Base-by-base conservation (phyloP, 2,888 invertebrate species). In the Pseudococcus viburni region DNA sequence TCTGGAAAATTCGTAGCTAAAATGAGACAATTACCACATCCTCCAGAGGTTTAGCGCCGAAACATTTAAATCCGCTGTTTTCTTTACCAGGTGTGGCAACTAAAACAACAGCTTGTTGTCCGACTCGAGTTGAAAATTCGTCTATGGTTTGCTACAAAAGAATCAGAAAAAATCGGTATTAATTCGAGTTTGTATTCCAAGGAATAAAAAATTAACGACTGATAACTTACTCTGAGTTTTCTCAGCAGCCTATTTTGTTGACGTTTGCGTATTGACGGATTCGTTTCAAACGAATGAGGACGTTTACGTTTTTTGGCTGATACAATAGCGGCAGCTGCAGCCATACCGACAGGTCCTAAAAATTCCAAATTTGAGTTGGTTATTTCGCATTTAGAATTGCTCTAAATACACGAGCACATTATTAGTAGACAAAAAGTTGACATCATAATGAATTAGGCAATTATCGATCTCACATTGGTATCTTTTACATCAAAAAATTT, bases 61-160 rank as follows among this genome's bases (percentile, higher is more conserved):
- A 98, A 90, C 98, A 98, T 92, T 98, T 97, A 93, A 97, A 99
- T 91, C 97, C 97, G 89, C 97, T 97, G 92, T 96, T 97, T 90
- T 98, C 96, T 93, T 98, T 98, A 85, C 98, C 98, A 0, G 99
- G 98, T 39, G 98, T 98, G 85, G 98, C 98, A 89, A 98, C 97
- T 91, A 99, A 93, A 85, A 99, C 98, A 88, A 99, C 95, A 0
- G 99, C 99, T 92, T 99, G 99, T 91, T 99, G 98, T 0, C 99
- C 99, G 88, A 99, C 98, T 90, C 98, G 94, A 0, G 98, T 98
- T 89, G 98, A 97, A 93, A 98, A 99, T 92, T 99, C 99, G 90
- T 98, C 98, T 91, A 98, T 98, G 33, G 97, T 98, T 94, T 96
- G 96, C 95, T 96, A 91, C 9, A 92, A 91, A 33, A 80, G 11